Conservation (phyloP, 2,888 invertebrate genomes). For the Rhingia campestris region DNA sequence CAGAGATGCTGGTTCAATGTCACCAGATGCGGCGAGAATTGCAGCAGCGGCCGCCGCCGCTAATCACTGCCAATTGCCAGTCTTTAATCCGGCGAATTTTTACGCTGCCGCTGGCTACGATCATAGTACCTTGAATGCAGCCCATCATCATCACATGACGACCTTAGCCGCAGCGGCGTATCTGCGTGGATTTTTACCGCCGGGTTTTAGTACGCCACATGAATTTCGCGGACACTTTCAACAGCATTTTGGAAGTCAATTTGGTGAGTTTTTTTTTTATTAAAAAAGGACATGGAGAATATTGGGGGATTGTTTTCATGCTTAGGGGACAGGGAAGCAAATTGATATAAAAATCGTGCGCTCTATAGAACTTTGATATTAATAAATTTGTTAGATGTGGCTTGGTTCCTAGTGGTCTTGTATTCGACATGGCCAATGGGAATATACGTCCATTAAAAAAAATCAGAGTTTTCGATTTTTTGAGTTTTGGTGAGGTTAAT, state of each 20-base stretch:
- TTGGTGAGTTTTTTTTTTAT: slow-evolving; percentile 78
- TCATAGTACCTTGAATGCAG: slow-evolving; percentile 80
- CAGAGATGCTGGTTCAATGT: slow-evolving; percentile 78
- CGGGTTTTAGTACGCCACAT: slow-evolving; percentile 82
- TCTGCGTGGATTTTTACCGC: slow-evolving; percentile 81
- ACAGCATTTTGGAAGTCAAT: slow-evolving; percentile 82
- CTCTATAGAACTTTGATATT: no score
- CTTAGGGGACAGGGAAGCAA: not conserved
- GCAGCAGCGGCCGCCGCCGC: slow-evolving; percentile 81
- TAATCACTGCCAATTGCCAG: slow-evolving; percentile 82
- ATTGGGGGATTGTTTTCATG: no score
- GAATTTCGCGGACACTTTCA: slow-evolving; percentile 82
- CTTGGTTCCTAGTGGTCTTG: no score
- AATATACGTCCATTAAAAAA: no score
- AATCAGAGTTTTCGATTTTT: no score
- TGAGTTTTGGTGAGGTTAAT: no score
- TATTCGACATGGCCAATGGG: no score
- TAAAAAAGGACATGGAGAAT: not conserved
- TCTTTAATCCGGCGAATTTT: slow-evolving; percentile 82
- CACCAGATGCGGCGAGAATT: slow-evolving; percentile 80
- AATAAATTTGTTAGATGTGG: no score
- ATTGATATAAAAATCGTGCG: no score
- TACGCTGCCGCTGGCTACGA: slow-evolving; percentile 83
- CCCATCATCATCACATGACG: slow-evolving; percentile 83
- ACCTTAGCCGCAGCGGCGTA: slow-evolving; percentile 82